phyloP scores from a whole-genome alignment of 2,888 invertebrate genomes.

The Tetrapedia diversipes region DNA sequence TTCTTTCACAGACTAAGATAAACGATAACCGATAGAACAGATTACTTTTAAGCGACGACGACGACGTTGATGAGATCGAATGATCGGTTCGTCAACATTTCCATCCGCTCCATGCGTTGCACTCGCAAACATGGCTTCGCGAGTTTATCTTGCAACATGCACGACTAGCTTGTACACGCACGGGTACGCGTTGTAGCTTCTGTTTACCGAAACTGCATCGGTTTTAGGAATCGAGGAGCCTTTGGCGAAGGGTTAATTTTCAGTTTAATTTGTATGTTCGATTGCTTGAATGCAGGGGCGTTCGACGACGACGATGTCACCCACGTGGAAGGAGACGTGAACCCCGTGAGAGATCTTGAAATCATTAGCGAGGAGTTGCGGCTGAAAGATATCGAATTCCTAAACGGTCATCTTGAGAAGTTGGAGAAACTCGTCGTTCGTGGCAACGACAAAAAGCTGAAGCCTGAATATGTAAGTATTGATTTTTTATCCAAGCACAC shows the following conservation, averaged over 20 bases:
- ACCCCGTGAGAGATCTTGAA: constrained; percentile 97
- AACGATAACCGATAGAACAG: constrained; percentile 22
- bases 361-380: constrained; percentile 98
- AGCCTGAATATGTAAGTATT: constrained; percentile 95
- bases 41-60: constrained; percentile 9
- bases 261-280: constrained; percentile 1
- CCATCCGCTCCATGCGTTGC: constrained; percentile 18
- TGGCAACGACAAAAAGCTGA: constrained; percentile 96
- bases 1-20: background rate
- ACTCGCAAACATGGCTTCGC: constrained; percentile 19
- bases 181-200: constrained; percentile 17
- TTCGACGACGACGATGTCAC: constrained; percentile 99
- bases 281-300: constrained; percentile 87
- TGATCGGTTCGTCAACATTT: constrained; percentile 44
- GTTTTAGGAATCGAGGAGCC: constrained; percentile 9
- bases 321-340: constrained; percentile 99
- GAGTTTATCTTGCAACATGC: constrained; percentile 32
- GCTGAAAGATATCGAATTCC: constrained; percentile 95
- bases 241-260: too few species aligned
- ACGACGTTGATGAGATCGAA: constrained; percentile 23
- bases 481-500: too few species aligned
- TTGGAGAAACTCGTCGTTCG: constrained; percentile 92
- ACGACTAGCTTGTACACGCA: constrained; percentile 27
- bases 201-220: constrained; percentile 32
- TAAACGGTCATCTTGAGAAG: constrained; percentile 92